Evolutionary conservation across 2,113 vertebrate genomes (phyloP).

Genomic region (Oenanthe oenanthe): DNA sequence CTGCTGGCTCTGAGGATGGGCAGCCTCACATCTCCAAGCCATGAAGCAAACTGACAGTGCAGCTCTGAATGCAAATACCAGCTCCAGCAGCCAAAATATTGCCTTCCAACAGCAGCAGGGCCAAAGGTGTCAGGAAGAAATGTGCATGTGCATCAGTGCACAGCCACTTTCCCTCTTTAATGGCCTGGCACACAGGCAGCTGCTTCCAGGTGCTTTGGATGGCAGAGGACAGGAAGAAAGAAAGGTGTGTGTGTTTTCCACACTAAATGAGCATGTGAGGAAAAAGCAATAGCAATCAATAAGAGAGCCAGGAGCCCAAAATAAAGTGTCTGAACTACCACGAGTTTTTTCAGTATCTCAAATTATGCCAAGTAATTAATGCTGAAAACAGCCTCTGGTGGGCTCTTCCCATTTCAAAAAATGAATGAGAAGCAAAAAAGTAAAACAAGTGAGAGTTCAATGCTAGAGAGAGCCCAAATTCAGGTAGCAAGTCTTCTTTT

Average conservation of each 20-base stretch:
- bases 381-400: background rate
- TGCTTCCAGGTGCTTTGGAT: background rate
- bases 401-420: background rate
- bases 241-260: background rate
- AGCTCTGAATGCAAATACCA: background rate
- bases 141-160: background rate
- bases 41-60: background rate
- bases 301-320: background rate
- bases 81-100: background rate
- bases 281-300: background rate
- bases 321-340: background rate
- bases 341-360: background rate
- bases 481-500: background rate
- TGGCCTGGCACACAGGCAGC: background rate
- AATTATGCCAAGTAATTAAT: slow-evolving; percentile 8
- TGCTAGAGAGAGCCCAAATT: background rate
- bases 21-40: background rate
- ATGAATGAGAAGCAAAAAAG: background rate
- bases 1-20: accelerated
- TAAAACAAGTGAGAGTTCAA: background rate
- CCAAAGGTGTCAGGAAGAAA: background rate
- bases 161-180: background rate
- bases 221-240: background rate
- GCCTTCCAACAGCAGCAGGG: background rate
- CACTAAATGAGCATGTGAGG: background rate